Conservation (phyloP, 2,888 invertebrate genomes). For the Malachius bipustulatus region DNA sequence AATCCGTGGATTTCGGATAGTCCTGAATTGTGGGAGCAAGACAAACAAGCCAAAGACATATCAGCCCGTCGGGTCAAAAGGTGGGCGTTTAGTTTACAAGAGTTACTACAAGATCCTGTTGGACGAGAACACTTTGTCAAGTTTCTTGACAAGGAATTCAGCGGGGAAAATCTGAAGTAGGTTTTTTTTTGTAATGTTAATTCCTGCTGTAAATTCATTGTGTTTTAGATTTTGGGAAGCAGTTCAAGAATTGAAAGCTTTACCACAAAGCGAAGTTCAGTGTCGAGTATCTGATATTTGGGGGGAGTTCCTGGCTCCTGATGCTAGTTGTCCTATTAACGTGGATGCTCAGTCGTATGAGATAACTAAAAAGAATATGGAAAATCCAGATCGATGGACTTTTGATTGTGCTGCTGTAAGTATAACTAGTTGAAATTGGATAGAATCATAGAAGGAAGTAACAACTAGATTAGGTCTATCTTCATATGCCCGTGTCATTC, state of each 20-base stretch:
- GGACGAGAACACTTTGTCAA: constrained; percentile 92
- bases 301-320: constrained; percentile 86
- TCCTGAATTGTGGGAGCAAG: constrained; percentile 95
- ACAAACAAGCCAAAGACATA: constrained; percentile 85
- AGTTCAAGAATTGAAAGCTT: constrained; percentile 80
- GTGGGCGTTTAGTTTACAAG: constrained; percentile 95
- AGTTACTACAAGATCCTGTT: constrained; percentile 86
- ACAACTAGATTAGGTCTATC: too few species aligned
- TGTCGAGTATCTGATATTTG: constrained; percentile 76
- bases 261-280: constrained; percentile 76
- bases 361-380: constrained; percentile 67
- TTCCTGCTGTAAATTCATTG: not conserved
- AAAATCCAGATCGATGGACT: constrained; percentile 79
- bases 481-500: too few species aligned
- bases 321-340: constrained; percentile 94
- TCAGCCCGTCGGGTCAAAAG: constrained; percentile 85
- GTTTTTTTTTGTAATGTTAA: constrained; percentile 24
- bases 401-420: constrained; percentile 94
- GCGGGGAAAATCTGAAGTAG: constrained; percentile 95
- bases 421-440: too few species aligned
- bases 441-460: too few species aligned
- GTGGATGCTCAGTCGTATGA: constrained; percentile 90
- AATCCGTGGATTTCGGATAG: constrained; percentile 97
- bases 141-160: constrained; percentile 96
- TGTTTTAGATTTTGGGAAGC: constrained; percentile 90